Evolutionary conservation across 1,140 invertebrate species (phyloP), one percentile per base, ranked within the genome.

Genomic region (Drosophila lacteicornis): DNA sequence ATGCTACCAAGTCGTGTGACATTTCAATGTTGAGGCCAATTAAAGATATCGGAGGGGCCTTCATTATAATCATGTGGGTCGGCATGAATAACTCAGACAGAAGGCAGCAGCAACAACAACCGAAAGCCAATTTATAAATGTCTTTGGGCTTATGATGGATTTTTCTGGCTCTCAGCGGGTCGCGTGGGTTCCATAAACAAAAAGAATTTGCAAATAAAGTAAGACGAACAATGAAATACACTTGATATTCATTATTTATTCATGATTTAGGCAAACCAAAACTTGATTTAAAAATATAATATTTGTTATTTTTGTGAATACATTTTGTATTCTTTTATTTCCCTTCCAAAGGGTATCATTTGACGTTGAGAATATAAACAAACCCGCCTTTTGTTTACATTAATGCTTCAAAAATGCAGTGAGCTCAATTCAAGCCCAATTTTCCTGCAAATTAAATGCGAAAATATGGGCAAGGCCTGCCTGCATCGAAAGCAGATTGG

Each of bases 1-100:
- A 82, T 78, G 56, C 67, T 45, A 70, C 66, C 57, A 62, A 46
- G 17, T 73, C 53, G 38, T 59, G 25, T 67, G 83, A 45, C 79
- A 79, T 75, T 68, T 85, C 82, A 85, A 82, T 84, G 76, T 79
- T 68, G 77, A 69, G 80, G 84, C 63, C 84, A 87, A 80, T 87
- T 74, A 80, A 70, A 68, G 49, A 80, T 68, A 61, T 67, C 17
- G 59, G 40, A 19, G 53, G 58, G 42, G 55, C 53, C 42, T 46
- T 40, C 53, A 59, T 49, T 57, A 58, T 38, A 56, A 59, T 61
- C 69, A 82, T 77, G 84, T 70, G 77, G 76, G 76, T 40, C 61
- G 76, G 66, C 50, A 38, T 25, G 42, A 53, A 69, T 50, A 27
- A 43, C 38, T 71, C 69, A 17, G 42, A 66, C 50, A 36, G 38